These are phyloP conservation scores for Eueides isabella DNA, from an alignment of 1,140 invertebrate genomes.

Conservation along the genomic window DNA sequence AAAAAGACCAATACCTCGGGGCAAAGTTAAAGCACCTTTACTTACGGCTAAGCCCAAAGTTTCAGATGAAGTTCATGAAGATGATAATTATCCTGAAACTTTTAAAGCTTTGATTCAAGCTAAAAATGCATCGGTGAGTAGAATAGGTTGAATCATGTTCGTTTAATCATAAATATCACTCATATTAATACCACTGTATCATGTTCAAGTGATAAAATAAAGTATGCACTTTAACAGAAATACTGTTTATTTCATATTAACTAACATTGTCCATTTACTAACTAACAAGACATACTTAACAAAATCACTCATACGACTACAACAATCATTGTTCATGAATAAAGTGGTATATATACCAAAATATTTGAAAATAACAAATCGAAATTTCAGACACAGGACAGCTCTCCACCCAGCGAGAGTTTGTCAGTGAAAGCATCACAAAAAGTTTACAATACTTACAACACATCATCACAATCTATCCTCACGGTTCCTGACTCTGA, in stretches of 20 bases:
- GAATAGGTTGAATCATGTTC: slow-evolving; percentile 32
- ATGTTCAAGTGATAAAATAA: slow-evolving; percentile 38
- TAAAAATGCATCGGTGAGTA: slow-evolving; percentile 76
- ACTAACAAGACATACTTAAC: slow-evolving; percentile 28
- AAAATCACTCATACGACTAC: neutral
- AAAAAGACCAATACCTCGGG: slow-evolving; percentile 59
- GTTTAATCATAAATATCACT: slow-evolving; percentile 36
- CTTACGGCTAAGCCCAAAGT: slow-evolving; percentile 51
- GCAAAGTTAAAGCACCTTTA: slow-evolving; percentile 50
- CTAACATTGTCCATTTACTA: slow-evolving; percentile 42
- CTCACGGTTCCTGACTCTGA: slow-evolving; percentile 58
- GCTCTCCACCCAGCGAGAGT: slow-evolving; percentile 74
- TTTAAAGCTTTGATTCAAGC: slow-evolving; percentile 78
- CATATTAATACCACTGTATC: slow-evolving; percentile 37
- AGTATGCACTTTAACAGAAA: slow-evolving; percentile 39
- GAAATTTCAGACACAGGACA: slow-evolving; percentile 74
- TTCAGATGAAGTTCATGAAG: slow-evolving; percentile 71
- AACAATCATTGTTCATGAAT: neutral
- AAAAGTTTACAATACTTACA: slow-evolving; percentile 70
- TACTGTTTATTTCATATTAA: slow-evolving; percentile 40
- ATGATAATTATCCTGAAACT: slow-evolving; percentile 77
- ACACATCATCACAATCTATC: slow-evolving; percentile 61
- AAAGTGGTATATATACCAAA: neutral
- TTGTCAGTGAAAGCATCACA: slow-evolving; percentile 79
- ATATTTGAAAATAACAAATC: slow-evolving; percentile 23